Percentiles rank a stretch among this genome's conserved stretches.
Evolutionary conservation across 2,888 invertebrate genomes (phyloP).

Genomic region (Chaitophorus viminalis): DNA sequence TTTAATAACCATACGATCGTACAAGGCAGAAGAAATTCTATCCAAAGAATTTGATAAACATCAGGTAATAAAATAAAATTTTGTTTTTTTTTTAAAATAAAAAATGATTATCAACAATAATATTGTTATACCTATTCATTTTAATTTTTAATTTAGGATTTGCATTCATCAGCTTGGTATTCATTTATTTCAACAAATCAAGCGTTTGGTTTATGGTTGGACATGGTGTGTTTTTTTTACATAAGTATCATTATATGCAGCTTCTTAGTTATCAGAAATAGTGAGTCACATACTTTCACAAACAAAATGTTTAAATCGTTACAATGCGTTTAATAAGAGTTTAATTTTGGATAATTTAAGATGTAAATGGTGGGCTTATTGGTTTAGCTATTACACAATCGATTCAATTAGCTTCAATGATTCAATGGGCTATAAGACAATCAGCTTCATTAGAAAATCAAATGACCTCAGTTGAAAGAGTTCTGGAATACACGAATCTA

Average conservation of each 20-base stretch:
- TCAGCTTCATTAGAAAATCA: slow-evolving; percentile 88
- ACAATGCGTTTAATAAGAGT: background rate
- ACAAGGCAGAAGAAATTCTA: slow-evolving; percentile 82
- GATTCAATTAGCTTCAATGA: slow-evolving; percentile 80
- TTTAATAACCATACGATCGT: slow-evolving; percentile 89
- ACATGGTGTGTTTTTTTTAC: slow-evolving; percentile 87
- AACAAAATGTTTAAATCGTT: background rate
- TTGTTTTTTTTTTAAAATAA: slow-evolving; percentile 13
- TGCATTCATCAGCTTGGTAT: slow-evolving; percentile 83
- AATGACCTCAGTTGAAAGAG: slow-evolving; percentile 91
- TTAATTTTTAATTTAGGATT: slow-evolving; percentile 59
- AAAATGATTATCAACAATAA: background rate
- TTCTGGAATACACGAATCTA: slow-evolving; percentile 81
- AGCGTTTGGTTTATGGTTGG: slow-evolving; percentile 93
- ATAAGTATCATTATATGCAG: slow-evolving; percentile 86
- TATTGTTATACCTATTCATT: background rate
- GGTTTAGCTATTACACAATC: slow-evolving; percentile 84
- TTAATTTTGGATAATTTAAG: slow-evolving; percentile 22
- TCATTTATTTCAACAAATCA: slow-evolving; percentile 88
- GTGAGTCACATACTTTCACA: slow-evolving; percentile 62
- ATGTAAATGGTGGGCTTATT: slow-evolving; percentile 75
- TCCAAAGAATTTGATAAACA: slow-evolving; percentile 83
- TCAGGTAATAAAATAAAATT: slow-evolving; percentile 68
- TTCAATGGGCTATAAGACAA: slow-evolving; percentile 92
- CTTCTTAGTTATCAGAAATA: slow-evolving; percentile 73